Base-by-base conservation (phyloP, 2,888 invertebrate species). In the Drosophila greeni region DNA sequence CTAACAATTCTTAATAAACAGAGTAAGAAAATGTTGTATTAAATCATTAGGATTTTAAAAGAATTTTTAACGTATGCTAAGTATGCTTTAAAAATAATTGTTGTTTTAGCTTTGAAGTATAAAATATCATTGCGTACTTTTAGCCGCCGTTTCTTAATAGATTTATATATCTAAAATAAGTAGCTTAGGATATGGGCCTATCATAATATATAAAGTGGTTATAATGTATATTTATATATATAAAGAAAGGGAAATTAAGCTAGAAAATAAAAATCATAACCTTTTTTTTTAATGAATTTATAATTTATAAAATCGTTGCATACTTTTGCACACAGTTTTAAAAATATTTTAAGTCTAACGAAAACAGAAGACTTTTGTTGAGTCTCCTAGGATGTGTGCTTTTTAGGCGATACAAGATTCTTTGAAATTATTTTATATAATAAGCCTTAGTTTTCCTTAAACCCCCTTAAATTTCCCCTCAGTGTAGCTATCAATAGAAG, bases 401-500 rank as follows among this genome's bases (percentile, higher is more conserved):
- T 18, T 5, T 16, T 36, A 16, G 16, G 9, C 1, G 11, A 37
- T 6, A 18, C 2, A 37, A 12, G 14, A 23, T 4, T 7, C 1
- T 14, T 3, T 23, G 1, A 7, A 40, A 4, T 14, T 16, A 18
- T 29, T 3, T 6, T 40, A 23, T 7, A 2, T 20, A 23, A 23
- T 20, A 14, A 40, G 20, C 12, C 7, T 29, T 45, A 29, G 0
- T 11, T 4, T 2, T 12, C 7, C 7, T 8, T 3, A 18, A 55
- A 39, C 34, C 9, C 26, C 8, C 5, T 3, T 0, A 4, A 2
- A 34, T 55, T 24, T 51, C 59, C 69, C 54, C 70, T 56, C 53
- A 67, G 70, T 70, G 67, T 31, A 48, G 66, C 68, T 84, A 82
- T 82, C 85, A 83, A 81, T 82, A 81, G 83, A 65, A 36, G 70